Base-by-base conservation (phyloP, 2,888 invertebrate genomes). In the Diarsia rubi region DNA sequence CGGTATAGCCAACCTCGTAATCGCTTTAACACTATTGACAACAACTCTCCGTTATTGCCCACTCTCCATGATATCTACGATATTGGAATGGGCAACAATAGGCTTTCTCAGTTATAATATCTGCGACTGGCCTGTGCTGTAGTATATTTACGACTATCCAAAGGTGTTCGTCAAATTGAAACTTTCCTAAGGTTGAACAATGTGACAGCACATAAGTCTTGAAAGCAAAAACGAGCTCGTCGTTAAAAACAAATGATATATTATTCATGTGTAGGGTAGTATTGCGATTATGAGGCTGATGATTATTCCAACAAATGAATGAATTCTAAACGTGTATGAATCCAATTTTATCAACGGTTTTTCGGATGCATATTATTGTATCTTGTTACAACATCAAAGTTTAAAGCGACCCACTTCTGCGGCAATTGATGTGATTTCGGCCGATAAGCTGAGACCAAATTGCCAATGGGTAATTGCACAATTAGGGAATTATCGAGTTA, bases 401-500 rank as follows among this genome's bases (percentile, higher is more conserved):
- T 86, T 84, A 86, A 86, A 84, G 74, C 73, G 76, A 84, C 80
- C 86, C 70, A 85, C 86, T 83, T 85, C 79, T 83, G 82, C 19
- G 69, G 81, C 73, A 85, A 85, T 79, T 83, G 83, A 85, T 85
- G 89, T 88, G 88, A 89, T 87, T 86, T 88, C 81, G 83, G 88
- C 88, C 90, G 91, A 92, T 93, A 93, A 93, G 89, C 89, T 86
- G 86, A 92, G 90, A 92, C 92, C 90, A 93, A 96, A 94, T 95
- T 94, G 93, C 89, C 92, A 89, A 91, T 91, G 88, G 91, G 91
- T 96, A 95, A 95, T 95, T 95, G 95, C 91, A 93, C 94, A 94
- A 95, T 96, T 96, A 96, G 92, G 91, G 92, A 91, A 95, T 96
- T 95, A 96, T 94, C 94, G 92, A 94, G 93, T 95, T 95, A 95